Evolutionary conservation across 2,113 vertebrate genomes (phyloP).

Genomic region (Bos indicus): DNA sequence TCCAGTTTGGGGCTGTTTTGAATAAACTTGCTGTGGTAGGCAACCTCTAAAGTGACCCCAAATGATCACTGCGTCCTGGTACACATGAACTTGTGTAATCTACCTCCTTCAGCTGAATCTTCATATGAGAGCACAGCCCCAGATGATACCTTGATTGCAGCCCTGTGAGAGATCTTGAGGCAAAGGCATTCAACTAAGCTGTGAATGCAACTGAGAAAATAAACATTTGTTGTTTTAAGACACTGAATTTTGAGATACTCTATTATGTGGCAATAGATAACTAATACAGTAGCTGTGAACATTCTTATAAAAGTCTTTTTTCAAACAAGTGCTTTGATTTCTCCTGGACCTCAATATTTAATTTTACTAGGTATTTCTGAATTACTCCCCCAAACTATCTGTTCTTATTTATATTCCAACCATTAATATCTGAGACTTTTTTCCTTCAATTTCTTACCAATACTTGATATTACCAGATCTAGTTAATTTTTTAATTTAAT

Average conservation of each 20-base stretch:
- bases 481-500: neutral
- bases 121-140: neutral
- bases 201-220: neutral
- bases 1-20: neutral
- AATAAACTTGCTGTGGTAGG: neutral
- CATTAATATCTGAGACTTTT: neutral
- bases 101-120: neutral
- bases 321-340: neutral
- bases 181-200: neutral
- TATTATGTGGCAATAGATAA: neutral
- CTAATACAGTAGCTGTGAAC: neutral
- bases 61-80: neutral
- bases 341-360: neutral
- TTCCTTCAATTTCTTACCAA: neutral
- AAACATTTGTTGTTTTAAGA: neutral
- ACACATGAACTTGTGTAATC: neutral
- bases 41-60: neutral
- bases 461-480: neutral
- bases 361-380: neutral
- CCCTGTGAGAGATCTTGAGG: neutral
- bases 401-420: neutral
- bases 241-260: neutral
- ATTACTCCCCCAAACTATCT: neutral
- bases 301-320: neutral
- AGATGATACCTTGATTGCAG: neutral